These are phyloP conservation scores for Lagopus leucura DNA, from an alignment of 2,113 vertebrate species.

Conservation along the genomic window DNA sequence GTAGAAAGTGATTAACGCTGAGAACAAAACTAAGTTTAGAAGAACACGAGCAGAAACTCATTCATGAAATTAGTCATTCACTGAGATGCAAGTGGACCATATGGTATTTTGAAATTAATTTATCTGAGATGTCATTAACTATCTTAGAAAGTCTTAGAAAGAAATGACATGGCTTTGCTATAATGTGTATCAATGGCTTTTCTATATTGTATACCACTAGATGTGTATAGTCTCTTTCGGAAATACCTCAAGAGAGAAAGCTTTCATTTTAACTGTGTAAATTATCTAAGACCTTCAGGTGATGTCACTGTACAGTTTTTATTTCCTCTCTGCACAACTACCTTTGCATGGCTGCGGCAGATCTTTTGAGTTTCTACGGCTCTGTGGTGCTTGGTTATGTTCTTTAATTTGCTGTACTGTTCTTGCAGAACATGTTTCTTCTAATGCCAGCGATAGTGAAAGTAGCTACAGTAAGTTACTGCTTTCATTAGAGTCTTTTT, in stretches of 20 bases:
- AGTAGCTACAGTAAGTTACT: conserved; percentile 87
- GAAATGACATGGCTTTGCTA: background rate
- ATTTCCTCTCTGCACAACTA: conserved; percentile 56
- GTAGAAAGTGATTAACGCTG: background rate
- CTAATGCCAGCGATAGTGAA: conserved; percentile 88
- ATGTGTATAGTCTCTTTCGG: background rate
- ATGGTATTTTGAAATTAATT: background rate
- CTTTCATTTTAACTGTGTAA: conserved; percentile 71
- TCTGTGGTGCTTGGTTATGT: conserved; percentile 75
- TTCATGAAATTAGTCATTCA: background rate
- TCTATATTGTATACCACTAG: background rate
- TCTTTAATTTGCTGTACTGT: conserved; percentile 88
- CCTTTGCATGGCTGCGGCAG: conserved; percentile 73
- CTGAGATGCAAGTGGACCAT: background rate
- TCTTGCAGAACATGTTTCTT: conserved; percentile 87
- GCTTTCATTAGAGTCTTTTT: conserved; percentile 80
- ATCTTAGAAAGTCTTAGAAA: background rate
- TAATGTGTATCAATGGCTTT: background rate
- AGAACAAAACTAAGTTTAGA: background rate
- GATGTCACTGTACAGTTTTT: conserved; percentile 26
- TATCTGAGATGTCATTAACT: background rate
- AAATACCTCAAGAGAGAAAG: conserved; percentile 66
- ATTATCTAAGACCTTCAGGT: conserved; percentile 20
- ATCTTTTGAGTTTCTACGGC: conserved; percentile 75
- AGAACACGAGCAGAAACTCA: background rate